These are phyloP conservation scores for Eleginops maclovinus DNA, from an alignment of 2,113 vertebrate species.

Conservation along the genomic window DNA sequence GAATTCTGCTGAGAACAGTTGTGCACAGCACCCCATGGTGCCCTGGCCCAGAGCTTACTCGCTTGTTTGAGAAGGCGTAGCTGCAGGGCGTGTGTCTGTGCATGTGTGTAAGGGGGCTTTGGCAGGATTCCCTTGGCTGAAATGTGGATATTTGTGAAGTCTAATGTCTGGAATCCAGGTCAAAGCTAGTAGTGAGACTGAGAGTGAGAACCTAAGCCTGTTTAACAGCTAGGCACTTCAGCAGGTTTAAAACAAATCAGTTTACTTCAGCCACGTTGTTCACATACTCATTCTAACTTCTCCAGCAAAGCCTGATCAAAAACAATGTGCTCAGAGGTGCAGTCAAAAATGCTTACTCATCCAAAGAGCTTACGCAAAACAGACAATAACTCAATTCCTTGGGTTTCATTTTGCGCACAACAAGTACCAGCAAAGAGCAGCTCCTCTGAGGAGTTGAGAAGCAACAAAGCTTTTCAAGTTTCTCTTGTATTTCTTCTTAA, in stretches of 20 bases:
- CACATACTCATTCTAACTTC: conserved; percentile 39
- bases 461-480: not conserved
- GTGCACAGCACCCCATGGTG: conserved; percentile 45
- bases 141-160: conserved; percentile 71
- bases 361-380: conserved; percentile 26
- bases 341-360: conserved; percentile 60
- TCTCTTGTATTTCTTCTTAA: conserved; percentile 3
- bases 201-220: conserved; percentile 60
- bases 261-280: conserved; percentile 52
- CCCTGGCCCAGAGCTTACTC: conserved; percentile 50
- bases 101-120: conserved; percentile 67
- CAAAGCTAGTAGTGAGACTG: conserved; percentile 59
- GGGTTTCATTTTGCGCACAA: conserved; percentile 4
- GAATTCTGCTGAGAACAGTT: conserved; percentile 67
- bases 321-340: conserved; percentile 44
- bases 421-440: conserved; percentile 1
- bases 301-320: conserved; percentile 40
- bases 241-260: conserved; percentile 40
- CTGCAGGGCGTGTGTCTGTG: conserved; percentile 48
- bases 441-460: not conserved
- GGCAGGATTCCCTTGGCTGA: conserved; percentile 66
- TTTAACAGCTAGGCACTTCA: conserved; percentile 64
- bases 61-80: conserved; percentile 48
- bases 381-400: conserved; percentile 51
- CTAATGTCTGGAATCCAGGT: conserved; percentile 76